Conservation (phyloP, 2,797 vertebrate species). For the Chelidonichthys spinosus region DNA sequence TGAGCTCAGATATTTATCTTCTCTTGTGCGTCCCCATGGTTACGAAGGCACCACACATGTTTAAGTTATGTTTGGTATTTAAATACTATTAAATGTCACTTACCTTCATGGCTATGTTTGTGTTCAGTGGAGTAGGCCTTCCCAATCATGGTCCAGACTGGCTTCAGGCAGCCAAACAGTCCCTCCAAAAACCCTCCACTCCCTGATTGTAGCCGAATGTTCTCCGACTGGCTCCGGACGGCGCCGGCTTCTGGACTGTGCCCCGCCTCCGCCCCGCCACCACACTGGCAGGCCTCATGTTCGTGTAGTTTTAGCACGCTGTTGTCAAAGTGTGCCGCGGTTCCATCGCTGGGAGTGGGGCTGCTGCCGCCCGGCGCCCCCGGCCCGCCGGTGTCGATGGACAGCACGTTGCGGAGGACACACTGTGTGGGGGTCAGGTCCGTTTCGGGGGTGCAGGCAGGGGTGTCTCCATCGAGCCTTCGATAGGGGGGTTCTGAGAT, state of each 20-base stretch:
- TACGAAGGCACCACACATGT: neutral
- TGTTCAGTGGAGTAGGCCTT: slow-evolving; percentile 97
- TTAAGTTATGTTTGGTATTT: neutral
- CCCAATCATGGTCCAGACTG: slow-evolving; percentile 98
- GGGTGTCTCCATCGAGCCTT: slow-evolving; percentile 89
- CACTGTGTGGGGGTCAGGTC: slow-evolving; percentile 96
- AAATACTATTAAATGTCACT: slow-evolving; percentile 19
- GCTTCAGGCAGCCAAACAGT: slow-evolving; percentile 94
- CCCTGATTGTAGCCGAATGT: slow-evolving; percentile 88
- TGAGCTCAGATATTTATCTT: slow-evolving; percentile 5
- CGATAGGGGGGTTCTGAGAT: slow-evolving; percentile 90
- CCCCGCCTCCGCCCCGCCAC: slow-evolving; percentile 77
- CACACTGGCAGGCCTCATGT: slow-evolving; percentile 85
- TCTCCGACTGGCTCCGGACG: slow-evolving; percentile 82
- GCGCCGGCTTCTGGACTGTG: slow-evolving; percentile 81
- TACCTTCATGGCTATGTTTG: slow-evolving; percentile 93
- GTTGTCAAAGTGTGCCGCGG: slow-evolving; percentile 87
- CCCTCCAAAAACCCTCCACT: slow-evolving; percentile 94
- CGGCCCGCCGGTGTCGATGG: slow-evolving; percentile 85
- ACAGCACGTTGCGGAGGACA: slow-evolving; percentile 92
- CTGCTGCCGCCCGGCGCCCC: slow-evolving; percentile 80
- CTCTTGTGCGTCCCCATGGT: slow-evolving; percentile 27
- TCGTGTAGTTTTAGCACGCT: slow-evolving; percentile 90
- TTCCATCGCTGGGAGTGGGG: slow-evolving; percentile 86
- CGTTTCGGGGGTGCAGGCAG: slow-evolving; percentile 92